Conservation (phyloP, 2,888 invertebrate genomes). For the Acrocera orbiculus region DNA sequence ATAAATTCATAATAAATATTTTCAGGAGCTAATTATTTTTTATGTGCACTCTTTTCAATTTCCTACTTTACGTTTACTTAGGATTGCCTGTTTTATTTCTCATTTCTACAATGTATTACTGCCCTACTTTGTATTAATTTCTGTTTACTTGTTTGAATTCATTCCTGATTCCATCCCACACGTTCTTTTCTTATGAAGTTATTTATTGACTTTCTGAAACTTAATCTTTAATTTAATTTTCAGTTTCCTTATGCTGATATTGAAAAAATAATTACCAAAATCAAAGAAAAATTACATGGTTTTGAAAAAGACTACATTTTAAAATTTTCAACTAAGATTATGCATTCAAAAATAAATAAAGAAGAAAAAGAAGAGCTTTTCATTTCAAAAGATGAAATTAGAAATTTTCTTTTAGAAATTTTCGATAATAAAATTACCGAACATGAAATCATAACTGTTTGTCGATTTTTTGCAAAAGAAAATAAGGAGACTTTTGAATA, state of each 20-base stretch:
- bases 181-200: no score
- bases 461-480: constrained; percentile 51
- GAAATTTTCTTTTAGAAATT: constrained; percentile 46
- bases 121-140: no score
- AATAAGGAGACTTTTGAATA: constrained; percentile 29
- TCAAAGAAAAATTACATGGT: constrained; percentile 49
- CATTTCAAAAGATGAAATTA: constrained; percentile 23
- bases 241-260: constrained; percentile 58
- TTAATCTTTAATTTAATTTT: constrained; percentile 5
- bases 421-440: constrained; percentile 54
- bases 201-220: background rate
- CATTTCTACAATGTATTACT: no score
- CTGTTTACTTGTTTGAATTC: no score
- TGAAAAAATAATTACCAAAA: constrained; percentile 52
- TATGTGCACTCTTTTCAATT: no score
- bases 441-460: constrained; percentile 63
- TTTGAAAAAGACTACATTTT: no score
- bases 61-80: background rate
- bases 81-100: no score
- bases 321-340: no score
- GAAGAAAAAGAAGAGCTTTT: no score
- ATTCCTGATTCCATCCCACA: no score
- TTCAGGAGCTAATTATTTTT: background rate
- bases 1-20: constrained; percentile 3
- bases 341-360: no score